Evolutionary conservation across 2,113 vertebrate genomes (phyloP), one percentile per base, ranked within the genome.

Genomic region (Pelvicachromis taeniatus): DNA sequence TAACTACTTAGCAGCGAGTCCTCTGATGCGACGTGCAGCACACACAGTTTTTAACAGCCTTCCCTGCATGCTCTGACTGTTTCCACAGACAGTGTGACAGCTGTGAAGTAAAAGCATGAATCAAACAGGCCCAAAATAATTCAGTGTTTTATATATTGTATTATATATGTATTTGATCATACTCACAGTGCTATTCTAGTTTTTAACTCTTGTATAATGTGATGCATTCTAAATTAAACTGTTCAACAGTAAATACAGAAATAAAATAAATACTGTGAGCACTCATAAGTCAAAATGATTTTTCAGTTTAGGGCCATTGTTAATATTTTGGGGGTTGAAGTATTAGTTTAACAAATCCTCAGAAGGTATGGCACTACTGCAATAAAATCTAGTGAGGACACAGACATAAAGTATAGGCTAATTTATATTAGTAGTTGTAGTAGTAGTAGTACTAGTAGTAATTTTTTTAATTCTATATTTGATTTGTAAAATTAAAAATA

Each of bases 51-150:
- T 50, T 35, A 84, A 73, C 14, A 52, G 35, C n/a, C 33, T 19
- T 59, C n/a, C 14, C 54, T 63, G 29, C 10, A 19, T 26, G 29
- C 53, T 96, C 89, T 85, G 94, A 90, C 93, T 95, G 78, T 93
- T 96, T 96, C 94, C 94, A 31, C 48, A 68, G 31, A 48, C 31
- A 9, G 6, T 23, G 12, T 53, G 33, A 65, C 61, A 65, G 21
- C 50, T 68, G 55, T n/a, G 55, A 40, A 82, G 35, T 10, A 31
- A 81, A 21, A 48, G 40, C 11, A 12, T 45, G 48, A 83, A 81
- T 21, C 68, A 70, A 77, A 40, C 29, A 83, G 83, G 8, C 33
- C 42, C 19, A 33, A 14, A n/a, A 55, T 6, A 35, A 83, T 53
- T 12, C 58, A 59, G 4, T 33, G 40, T 65, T 26, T 31, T 23